These are phyloP conservation scores for Chloropsis hardwickii DNA, from an alignment of 2,113 vertebrate species.

Conservation along the genomic window DNA sequence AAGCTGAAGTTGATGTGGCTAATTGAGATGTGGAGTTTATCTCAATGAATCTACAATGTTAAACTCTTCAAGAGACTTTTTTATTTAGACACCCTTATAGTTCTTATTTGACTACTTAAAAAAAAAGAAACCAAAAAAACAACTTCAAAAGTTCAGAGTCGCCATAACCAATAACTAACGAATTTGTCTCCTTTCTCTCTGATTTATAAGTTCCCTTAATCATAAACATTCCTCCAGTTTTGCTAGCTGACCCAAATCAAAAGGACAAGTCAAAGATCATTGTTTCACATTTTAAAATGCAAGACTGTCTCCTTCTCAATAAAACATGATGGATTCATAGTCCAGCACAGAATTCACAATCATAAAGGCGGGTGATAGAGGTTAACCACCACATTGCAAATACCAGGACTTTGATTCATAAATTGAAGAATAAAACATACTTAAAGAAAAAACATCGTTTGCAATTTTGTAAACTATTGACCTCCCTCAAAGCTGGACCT, in stretches of 20 bases:
- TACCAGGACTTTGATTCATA: constrained; percentile 3
- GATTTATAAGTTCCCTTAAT: constrained; percentile 63
- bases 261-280: constrained; percentile 56
- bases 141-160: background rate
- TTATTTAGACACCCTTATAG: background rate
- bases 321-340: constrained; percentile 63
- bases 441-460: background rate
- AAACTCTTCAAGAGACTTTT: background rate
- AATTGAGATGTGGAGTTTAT: background rate
- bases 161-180: background rate
- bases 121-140: background rate
- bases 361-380: constrained; percentile 40
- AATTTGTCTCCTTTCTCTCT: constrained; percentile 19
- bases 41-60: background rate
- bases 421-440: constrained; percentile 13
- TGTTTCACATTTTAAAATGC: constrained; percentile 58
- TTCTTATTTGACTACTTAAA: background rate
- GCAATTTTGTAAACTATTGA: constrained; percentile 3
- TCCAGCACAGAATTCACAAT: constrained; percentile 23
- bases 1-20: background rate
- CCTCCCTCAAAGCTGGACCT: background rate
- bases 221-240: constrained; percentile 52
- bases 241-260: constrained; percentile 58
- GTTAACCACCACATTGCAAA: constrained; percentile 60
- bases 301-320: constrained; percentile 54